phyloP scores from a whole-genome alignment of 1,140 invertebrate genomes.

The Drosophila burlai region DNA sequence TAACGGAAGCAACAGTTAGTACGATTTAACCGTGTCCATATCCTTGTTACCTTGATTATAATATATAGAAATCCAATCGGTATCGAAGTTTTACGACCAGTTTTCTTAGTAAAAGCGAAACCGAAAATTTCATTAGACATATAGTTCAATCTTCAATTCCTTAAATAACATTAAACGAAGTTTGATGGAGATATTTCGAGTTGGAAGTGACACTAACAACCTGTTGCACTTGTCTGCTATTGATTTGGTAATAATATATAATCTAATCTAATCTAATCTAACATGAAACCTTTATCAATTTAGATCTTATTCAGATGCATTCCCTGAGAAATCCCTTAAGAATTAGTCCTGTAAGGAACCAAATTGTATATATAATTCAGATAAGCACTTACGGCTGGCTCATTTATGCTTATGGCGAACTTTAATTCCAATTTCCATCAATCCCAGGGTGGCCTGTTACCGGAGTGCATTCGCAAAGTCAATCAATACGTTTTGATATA shows the following conservation, averaged over 20 bases:
- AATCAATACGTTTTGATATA: constrained; percentile 70
- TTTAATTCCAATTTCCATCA: constrained; percentile 50
- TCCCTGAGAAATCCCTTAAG: neutral
- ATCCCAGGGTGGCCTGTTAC: constrained; percentile 14
- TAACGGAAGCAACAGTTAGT: neutral
- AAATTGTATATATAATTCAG: constrained; percentile 5
- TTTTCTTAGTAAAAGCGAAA: neutral
- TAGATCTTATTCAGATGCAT: neutral
- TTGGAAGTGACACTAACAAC: too few relatives aligned
- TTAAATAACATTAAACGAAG: too few relatives aligned
- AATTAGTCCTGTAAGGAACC: neutral
- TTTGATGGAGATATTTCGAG: too few relatives aligned
- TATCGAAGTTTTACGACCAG: neutral
- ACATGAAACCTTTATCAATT: neutral
- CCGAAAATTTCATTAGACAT: too few relatives aligned
- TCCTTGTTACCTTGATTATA: neutral
- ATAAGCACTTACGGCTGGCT: constrained; percentile 14
- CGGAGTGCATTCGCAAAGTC: constrained; percentile 64
- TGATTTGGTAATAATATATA: neutral
- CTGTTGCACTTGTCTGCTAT: neutral
- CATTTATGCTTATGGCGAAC: constrained; percentile 42
- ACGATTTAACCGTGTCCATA: neutral
- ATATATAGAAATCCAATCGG: too few relatives aligned
- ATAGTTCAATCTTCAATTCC: too few relatives aligned
- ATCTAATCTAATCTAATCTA: neutral